These are phyloP conservation scores for Aleiodes testaceus DNA, from an alignment of 2,888 invertebrate genomes.

Conservation along the genomic window DNA sequence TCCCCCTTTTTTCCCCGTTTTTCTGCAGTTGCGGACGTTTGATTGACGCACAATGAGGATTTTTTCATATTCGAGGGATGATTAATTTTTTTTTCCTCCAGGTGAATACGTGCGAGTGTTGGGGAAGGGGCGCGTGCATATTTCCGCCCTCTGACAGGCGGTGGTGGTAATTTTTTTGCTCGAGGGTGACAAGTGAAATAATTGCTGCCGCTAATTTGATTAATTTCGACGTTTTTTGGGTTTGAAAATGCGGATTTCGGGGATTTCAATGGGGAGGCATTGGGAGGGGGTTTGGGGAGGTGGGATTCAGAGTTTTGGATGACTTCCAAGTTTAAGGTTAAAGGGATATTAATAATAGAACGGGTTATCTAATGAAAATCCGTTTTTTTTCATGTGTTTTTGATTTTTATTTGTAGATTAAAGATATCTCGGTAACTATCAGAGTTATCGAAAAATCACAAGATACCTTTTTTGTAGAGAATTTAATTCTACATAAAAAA, in stretches of 20 bases:
- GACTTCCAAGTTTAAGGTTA: constrained; percentile 38
- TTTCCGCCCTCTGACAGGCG: constrained; percentile 59
- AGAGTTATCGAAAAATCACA: no score
- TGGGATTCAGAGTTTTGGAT: constrained; percentile 19
- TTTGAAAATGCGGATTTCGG: no score
- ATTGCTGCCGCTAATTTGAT: constrained; percentile 14
- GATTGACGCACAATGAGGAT: no score
- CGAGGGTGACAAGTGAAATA: constrained; percentile 39
- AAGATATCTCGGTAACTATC: no score
- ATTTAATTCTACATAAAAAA: no score
- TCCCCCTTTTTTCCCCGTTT: constrained; percentile 16
- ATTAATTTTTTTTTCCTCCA: no score
- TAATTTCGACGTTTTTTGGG: neutral
- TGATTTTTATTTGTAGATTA: no score
- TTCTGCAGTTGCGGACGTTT: no score
- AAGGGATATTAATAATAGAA: constrained; percentile 40
- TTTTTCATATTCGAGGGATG: no score
- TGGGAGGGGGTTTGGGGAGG: neutral
- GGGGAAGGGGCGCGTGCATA: constrained; percentile 54
- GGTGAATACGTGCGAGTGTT: constrained; percentile 5
- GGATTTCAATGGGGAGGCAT: neutral
- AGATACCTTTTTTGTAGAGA: no score
- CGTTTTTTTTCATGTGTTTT: constrained; percentile 7
- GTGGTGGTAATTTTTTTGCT: constrained; percentile 53
- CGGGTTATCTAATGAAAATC: constrained; percentile 25